These are phyloP conservation scores for Exephanes ischioxanthus DNA, from an alignment of 2,888 invertebrate genomes.

Conservation along the genomic window DNA sequence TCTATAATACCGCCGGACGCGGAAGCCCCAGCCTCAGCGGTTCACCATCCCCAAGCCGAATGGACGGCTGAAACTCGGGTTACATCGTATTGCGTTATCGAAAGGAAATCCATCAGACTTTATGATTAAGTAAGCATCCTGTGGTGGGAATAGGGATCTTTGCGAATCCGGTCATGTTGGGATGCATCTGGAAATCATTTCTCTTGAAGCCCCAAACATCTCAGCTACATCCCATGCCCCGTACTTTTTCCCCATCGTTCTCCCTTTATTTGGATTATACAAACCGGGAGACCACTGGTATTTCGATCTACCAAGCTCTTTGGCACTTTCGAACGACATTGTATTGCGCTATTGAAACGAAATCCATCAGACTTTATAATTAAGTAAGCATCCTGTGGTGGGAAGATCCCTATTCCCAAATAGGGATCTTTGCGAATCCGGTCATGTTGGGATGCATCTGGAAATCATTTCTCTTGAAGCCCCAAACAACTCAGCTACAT, in stretches of 20 bases:
- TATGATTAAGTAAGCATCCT: background rate
- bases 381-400: background rate
- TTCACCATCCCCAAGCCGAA: background rate
- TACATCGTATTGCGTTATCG: background rate
- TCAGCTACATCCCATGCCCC: background rate
- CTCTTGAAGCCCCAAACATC: slow-evolving; percentile 7
- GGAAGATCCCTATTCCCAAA: too few species aligned
- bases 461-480: slow-evolving; percentile 28
- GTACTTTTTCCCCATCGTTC: background rate
- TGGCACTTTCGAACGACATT: slow-evolving; percentile 40
- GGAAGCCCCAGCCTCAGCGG: background rate
- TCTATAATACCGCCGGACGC: background rate
- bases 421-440: background rate
- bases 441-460: slow-evolving; percentile 3
- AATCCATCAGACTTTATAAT: background rate
- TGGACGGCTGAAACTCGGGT: background rate
- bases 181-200: slow-evolving; percentile 17
- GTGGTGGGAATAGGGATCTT: background rate
- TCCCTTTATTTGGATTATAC: slow-evolving; percentile 8
- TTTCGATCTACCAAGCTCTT: slow-evolving; percentile 24
- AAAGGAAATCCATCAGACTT: background rate
- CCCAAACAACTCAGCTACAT: background rate
- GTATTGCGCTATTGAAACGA: background rate
- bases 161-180: background rate
- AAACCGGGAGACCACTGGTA: background rate